Conservation (phyloP, 1,140 invertebrate genomes). For the Lordiphosa collinella region DNA sequence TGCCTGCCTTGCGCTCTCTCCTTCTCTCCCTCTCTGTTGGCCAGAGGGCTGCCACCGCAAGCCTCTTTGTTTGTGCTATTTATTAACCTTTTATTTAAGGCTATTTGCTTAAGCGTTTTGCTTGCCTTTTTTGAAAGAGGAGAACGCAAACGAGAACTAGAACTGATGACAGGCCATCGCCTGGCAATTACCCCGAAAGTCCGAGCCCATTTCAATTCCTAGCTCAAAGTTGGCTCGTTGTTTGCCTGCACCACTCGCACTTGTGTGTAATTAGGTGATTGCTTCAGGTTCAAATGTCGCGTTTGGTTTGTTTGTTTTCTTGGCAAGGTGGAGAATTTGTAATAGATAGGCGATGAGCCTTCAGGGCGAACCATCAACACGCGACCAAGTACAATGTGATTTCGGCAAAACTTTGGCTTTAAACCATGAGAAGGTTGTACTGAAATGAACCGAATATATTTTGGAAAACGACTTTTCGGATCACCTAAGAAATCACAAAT, state of each 20-base stretch:
- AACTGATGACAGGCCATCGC: conserved; percentile 72
- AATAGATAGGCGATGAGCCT: not conserved
- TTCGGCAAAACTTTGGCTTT: too few relatives aligned
- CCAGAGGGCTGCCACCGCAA: conserved; percentile 27
- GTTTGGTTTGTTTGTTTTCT: conserved; percentile 49
- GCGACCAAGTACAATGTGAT: too few relatives aligned
- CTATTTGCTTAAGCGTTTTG: conserved; percentile 67
- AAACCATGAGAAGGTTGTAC: too few relatives aligned
- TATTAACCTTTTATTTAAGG: conserved; percentile 77
- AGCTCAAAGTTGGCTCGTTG: conserved; percentile 1
- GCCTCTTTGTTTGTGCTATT: conserved; percentile 54
- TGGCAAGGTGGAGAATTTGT: conserved; percentile 1
- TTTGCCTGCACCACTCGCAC: conserved; percentile 15
- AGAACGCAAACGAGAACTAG: conserved; percentile 31
- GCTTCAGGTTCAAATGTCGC: conserved; percentile 71
- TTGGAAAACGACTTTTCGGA: too few relatives aligned
- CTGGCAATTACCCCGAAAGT: conserved; percentile 61
- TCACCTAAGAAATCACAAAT: too few relatives aligned
- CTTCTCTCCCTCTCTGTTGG: conserved; percentile 6
- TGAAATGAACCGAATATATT: too few relatives aligned
- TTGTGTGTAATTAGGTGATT: conserved; percentile 70
- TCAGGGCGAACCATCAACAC: too few relatives aligned
- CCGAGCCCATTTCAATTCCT: not conserved
- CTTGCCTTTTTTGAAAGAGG: conserved; percentile 9
- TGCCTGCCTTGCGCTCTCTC: conserved; percentile 6